Evolutionary conservation across 2,797 vertebrate species (phyloP).

Genomic region (Notamacropus eugenii): DNA sequence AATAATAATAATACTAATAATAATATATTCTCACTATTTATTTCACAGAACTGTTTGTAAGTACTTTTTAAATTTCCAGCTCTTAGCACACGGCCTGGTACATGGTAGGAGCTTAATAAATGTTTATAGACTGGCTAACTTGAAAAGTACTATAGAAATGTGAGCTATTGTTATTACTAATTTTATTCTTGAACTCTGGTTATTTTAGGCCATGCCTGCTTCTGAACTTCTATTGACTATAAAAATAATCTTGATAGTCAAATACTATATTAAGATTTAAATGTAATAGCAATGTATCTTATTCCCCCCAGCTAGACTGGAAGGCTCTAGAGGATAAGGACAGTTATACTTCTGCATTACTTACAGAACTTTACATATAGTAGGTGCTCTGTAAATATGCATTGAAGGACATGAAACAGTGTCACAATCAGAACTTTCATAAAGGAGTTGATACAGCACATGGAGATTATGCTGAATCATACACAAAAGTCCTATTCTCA

Average conservation of each 20-base stretch:
- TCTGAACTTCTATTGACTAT: neutral
- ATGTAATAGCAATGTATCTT: neutral
- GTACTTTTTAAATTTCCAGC: neutral
- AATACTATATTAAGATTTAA: neutral
- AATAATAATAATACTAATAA: neutral
- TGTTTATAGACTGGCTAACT: neutral
- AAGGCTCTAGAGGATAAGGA: neutral
- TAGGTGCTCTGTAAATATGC: conserved; percentile 19
- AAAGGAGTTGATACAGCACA: neutral
- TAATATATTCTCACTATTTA: neutral
- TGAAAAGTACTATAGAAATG: neutral
- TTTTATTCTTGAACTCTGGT: neutral
- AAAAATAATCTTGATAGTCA: neutral
- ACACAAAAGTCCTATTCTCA: neutral
- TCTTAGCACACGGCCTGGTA: neutral
- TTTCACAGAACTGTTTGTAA: neutral
- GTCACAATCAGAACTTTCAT: neutral
- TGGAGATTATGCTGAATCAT: neutral
- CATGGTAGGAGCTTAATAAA: neutral
- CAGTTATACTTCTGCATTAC: neutral
- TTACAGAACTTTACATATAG: neutral
- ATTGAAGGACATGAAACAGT: neutral
- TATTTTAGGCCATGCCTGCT: neutral
- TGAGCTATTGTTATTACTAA: neutral
- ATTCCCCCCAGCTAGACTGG: conserved; percentile 23